Base-by-base conservation (phyloP, 2,797 vertebrate genomes). In the Geotrypetes seraphini region DNA sequence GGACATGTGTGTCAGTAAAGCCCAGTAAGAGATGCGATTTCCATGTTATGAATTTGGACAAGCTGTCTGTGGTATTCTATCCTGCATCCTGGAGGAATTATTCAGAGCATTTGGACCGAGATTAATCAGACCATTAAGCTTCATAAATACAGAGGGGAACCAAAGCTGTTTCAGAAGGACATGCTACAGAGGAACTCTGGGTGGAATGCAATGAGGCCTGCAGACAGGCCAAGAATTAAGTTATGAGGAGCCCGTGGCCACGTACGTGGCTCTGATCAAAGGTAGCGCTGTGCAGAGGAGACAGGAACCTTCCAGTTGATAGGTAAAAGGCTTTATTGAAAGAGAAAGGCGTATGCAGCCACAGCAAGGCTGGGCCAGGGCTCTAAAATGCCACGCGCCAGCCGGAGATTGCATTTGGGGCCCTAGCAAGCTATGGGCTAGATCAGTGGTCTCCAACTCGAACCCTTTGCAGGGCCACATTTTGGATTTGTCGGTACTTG, bases 291-390 rank as follows among this genome's bases (percentile, higher is more conserved):
- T 8, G 42, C 31, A 41, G 46, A 45, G 49, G 50, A 53, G n/a
- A n/a, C n/a, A n/a, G n/a, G n/a, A n/a, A 56, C 51, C 47, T 36
- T 61, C 47, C 51, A 61, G 44, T 56, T 34, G 39, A n/a, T n/a
- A n/a, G n/a, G n/a, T n/a, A n/a, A n/a, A n/a, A n/a, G n/a, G n/a
- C n/a, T n/a, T n/a, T n/a, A n/a, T n/a, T n/a, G n/a, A n/a, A n/a
- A n/a, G n/a, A n/a, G n/a, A n/a, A n/a, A n/a, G n/a, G n/a, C n/a
- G n/a, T n/a, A n/a, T n/a, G n/a, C n/a, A n/a, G n/a, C n/a, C n/a
- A n/a, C n/a, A n/a, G n/a, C n/a, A n/a, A n/a, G n/a, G n/a, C n/a
- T n/a, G n/a, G n/a, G n/a, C n/a, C n/a, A n/a, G n/a, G n/a, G n/a
- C n/a, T n/a, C n/a, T n/a, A n/a, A n/a, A n/a, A n/a, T n/a, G n/a